Percentiles rank a stretch among this genome's conserved stretches.
phyloP scores from a whole-genome alignment of 2,888 invertebrate genomes.

The Tetropium fuscum region DNA sequence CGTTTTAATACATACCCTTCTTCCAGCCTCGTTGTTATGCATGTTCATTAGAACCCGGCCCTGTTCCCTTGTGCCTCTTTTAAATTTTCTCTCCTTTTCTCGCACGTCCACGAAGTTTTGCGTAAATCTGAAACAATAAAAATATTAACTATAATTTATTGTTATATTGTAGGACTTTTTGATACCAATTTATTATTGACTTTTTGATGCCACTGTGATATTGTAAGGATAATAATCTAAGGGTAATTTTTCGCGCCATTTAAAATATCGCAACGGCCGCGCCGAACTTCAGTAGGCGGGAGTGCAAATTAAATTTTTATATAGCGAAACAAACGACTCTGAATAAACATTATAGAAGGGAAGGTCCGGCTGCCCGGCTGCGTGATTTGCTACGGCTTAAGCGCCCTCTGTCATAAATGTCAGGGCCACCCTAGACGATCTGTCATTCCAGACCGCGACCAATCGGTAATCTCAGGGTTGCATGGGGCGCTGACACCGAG shows the following conservation, averaged over 20 bases:
- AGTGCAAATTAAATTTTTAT: slow-evolving; percentile 18
- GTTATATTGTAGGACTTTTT: too few species aligned
- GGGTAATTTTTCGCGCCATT: too few species aligned
- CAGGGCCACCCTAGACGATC: slow-evolving; percentile 58
- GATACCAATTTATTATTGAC: too few species aligned
- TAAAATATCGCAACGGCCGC: background rate
- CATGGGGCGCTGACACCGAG: slow-evolving; percentile 41
- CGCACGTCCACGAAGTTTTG: slow-evolving; percentile 94
- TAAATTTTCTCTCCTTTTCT: slow-evolving; percentile 88
- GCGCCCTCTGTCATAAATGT: slow-evolving; percentile 56
- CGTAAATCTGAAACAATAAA: slow-evolving; percentile 78
- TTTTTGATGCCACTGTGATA: too few species aligned
- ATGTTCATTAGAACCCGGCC: slow-evolving; percentile 95
- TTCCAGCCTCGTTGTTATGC: slow-evolving; percentile 98
- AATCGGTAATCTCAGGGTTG: slow-evolving; percentile 59
- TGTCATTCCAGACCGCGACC: slow-evolving; percentile 58
- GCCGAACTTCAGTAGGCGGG: slow-evolving; percentile 2
- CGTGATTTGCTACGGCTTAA: slow-evolving; percentile 48
- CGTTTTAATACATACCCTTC: slow-evolving; percentile 84
- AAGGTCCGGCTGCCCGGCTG: slow-evolving; percentile 29
- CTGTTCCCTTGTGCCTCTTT: slow-evolving; percentile 84
- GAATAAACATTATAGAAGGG: slow-evolving; percentile 27
- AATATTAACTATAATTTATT: too few species aligned
- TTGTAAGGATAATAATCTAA: too few species aligned
- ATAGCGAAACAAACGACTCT: slow-evolving; percentile 12